Evolutionary conservation across 2,888 invertebrate genomes (phyloP).

Genomic region (Sialis fuliginosa): DNA sequence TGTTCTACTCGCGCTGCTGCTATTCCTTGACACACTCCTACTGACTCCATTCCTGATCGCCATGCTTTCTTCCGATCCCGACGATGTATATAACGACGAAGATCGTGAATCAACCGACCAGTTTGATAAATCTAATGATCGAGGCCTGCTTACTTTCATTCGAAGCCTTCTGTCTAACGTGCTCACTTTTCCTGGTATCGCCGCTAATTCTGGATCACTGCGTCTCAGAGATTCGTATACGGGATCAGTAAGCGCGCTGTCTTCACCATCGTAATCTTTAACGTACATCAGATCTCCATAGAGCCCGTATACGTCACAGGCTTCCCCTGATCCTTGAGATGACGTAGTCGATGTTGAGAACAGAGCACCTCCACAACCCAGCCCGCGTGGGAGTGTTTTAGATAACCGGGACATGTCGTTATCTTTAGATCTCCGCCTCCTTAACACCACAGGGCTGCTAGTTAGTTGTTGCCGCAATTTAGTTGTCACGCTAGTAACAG

Average conservation of each 20-base stretch:
- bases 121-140: conserved; percentile 67
- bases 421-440: conserved; percentile 39
- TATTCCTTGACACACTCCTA: conserved; percentile 54
- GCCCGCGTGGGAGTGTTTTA: conserved; percentile 61
- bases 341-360: conserved; percentile 35
- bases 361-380: conserved; percentile 38
- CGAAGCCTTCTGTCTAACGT: conserved; percentile 63
- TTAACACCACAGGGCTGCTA: conserved; percentile 42
- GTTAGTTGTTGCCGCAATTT: conserved; percentile 41
- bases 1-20: conserved; percentile 51
- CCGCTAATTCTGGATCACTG: conserved; percentile 70
- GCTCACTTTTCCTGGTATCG: conserved; percentile 65
- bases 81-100: conserved; percentile 64
- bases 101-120: conserved; percentile 79
- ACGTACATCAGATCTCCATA: conserved; percentile 82
- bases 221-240: conserved; percentile 60
- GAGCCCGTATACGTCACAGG: conserved; percentile 75
- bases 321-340: conserved; percentile 40
- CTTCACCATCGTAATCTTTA: conserved; percentile 69
- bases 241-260: conserved; percentile 48
- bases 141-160: conserved; percentile 66
- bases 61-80: conserved; percentile 74
- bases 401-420: conserved; percentile 44
- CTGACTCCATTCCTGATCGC: conserved; percentile 37
- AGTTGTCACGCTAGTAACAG: conserved; percentile 28